Base-by-base conservation (phyloP, 2,113 vertebrate species). In the Oxyura jamaicensis region DNA sequence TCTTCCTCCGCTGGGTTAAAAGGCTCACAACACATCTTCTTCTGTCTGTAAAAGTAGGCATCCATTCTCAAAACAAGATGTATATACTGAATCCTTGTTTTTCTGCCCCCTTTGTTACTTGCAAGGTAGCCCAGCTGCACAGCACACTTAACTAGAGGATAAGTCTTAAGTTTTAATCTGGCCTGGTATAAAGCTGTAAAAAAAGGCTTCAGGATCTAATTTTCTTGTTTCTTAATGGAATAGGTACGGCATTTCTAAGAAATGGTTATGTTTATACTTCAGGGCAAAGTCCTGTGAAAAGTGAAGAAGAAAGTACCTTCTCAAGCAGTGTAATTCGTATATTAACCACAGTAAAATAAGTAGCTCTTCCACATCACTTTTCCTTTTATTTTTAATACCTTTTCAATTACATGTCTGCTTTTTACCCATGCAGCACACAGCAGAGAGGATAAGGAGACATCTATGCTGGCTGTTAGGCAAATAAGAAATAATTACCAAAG, bases 321-420 rank as follows among this genome's bases (percentile, higher is more conserved):
- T 88, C 53, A 87, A 94, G 65, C 52, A 22, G n/a, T 59, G 5
- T 80, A 60, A 59, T 73, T 82, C 68, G 17, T 73, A 74, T 67
- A 88, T 95, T 93, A 93, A 73, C 17, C 28, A n/a, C n/a, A 68
- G 55, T 83, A 88, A 90, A 88, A 72, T 63, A 92, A 46, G 28
- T 85, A 2, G 3, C 69, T 93, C 55, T 84, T 88, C 60, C 76
- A 91, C 10, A 33, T 71, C 20, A 42, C 42, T 90, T 88, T 90
- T 86, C 31, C 21, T 59, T 96, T 92, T 68, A 68, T 85, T 78
- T 86, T 73, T 90, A 91, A 95, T 94, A 62, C 72, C 71, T 91
- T 94, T 93, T 94, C 44, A 79, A 78, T 75, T 78, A 74, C 33
- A 25, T 50, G 29, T 59, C 81, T 83, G 68, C 46, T 86, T 95